These are phyloP conservation scores for Trachymyrmex cornetzi DNA, from an alignment of 1,140 invertebrate genomes.

Conservation along the genomic window DNA sequence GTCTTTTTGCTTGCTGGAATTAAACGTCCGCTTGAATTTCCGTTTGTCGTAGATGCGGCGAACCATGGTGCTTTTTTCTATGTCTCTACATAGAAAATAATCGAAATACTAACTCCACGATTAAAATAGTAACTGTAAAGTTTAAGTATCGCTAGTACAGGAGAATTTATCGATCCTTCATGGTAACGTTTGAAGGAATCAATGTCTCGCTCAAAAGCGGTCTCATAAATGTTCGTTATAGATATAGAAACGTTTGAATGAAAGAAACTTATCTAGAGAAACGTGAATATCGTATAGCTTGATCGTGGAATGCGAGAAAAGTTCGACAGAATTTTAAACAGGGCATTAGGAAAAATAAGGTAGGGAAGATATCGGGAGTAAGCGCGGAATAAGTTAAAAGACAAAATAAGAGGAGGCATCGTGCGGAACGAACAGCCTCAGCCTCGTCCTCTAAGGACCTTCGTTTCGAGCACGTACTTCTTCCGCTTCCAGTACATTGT, in stretches of 20 bases:
- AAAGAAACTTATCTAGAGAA: conserved; percentile 29
- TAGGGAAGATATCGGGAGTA: conserved; percentile 39
- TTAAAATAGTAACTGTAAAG: background rate
- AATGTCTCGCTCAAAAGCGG: background rate
- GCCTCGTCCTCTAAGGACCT: conserved; percentile 43
- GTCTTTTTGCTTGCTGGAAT: conserved; percentile 60
- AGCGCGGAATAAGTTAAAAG: conserved; percentile 50
- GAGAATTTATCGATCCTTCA: background rate
- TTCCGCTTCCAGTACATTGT: conserved; percentile 65
- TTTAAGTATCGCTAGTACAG: background rate
- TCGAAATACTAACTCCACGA: conserved; percentile 10
- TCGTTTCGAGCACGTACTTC: conserved; percentile 68
- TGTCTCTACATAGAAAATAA: background rate
- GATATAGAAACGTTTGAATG: conserved; percentile 26
- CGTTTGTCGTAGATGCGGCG: conserved; percentile 53
- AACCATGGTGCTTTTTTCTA: conserved; percentile 17
- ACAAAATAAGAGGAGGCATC: conserved; percentile 45
- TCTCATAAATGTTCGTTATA: background rate
- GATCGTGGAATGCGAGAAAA: background rate
- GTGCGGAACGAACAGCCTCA: conserved; percentile 56
- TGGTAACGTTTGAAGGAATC: background rate
- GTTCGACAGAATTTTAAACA: conserved; percentile 48
- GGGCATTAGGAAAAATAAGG: conserved; percentile 60
- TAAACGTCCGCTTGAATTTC: conserved; percentile 59
- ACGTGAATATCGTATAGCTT: conserved; percentile 31